Percentiles rank a stretch among this genome's conserved stretches.
phyloP scores from a whole-genome alignment of 2,113 vertebrate genomes.

The Lucifuga dentata region DNA sequence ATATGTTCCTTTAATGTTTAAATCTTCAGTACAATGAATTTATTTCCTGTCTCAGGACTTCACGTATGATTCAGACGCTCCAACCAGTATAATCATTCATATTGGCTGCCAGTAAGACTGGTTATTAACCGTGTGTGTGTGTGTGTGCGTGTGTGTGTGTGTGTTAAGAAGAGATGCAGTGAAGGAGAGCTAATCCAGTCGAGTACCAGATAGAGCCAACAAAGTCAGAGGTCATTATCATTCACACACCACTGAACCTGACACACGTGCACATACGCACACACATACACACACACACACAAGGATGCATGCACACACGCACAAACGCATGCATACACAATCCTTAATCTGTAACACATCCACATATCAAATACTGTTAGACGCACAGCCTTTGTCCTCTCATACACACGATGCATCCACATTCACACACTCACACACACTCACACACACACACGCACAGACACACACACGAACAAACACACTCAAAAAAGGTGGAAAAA shows the following conservation, averaged over 20 bases:
- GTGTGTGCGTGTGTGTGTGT: slow-evolving; percentile 31
- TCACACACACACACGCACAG: slow-evolving; percentile 23
- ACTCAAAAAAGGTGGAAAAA: slow-evolving; percentile 34
- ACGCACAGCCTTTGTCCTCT: too few relatives aligned
- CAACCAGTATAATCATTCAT: slow-evolving; percentile 23
- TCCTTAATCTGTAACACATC: slow-evolving; percentile 29
- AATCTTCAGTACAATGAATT: too few relatives aligned
- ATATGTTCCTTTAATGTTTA: too few relatives aligned
- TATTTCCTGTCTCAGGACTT: too few relatives aligned
- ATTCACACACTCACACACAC: slow-evolving; percentile 14
- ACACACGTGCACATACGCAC: slow-evolving; percentile 20
- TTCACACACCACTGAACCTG: slow-evolving; percentile 50
- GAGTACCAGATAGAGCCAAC: slow-evolving; percentile 59
- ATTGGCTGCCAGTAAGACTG: slow-evolving; percentile 32
- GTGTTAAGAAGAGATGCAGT: slow-evolving; percentile 50
- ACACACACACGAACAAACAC: slow-evolving; percentile 12
- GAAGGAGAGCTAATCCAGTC: slow-evolving; percentile 65
- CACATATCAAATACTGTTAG: too few relatives aligned
- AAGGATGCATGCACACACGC: slow-evolving; percentile 18
- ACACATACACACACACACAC: slow-evolving; percentile 16
- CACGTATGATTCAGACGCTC: neutral
- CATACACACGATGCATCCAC: neutral
- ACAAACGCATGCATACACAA: slow-evolving; percentile 15
- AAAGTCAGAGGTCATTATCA: slow-evolving; percentile 69
- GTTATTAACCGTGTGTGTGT: slow-evolving; percentile 15